Conservation (phyloP, 2,113 vertebrate species). For the Cricetomys ansorgei region DNA sequence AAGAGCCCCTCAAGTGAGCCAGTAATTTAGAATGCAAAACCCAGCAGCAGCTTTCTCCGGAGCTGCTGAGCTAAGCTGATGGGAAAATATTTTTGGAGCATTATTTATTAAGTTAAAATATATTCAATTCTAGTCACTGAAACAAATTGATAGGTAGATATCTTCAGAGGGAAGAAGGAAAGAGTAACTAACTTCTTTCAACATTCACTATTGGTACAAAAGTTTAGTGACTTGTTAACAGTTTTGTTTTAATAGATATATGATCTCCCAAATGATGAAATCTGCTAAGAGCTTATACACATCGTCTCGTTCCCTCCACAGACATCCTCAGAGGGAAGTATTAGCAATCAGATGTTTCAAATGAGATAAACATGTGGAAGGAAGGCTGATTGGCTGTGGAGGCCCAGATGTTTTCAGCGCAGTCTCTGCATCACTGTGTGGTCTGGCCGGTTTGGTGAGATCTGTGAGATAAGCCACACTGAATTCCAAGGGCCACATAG, state of each 20-base stretch:
- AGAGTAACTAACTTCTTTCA: background rate
- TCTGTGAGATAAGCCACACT: background rate
- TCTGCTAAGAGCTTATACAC: background rate
- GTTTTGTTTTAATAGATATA: background rate
- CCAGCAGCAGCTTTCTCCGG: background rate
- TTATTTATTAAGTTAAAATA: constrained; percentile 10
- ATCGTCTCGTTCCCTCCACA: background rate
- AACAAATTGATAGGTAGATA: constrained; percentile 19
- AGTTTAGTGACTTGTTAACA: background rate
- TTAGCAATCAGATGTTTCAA: constrained; percentile 32
- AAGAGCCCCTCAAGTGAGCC: background rate
- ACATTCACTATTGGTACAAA: background rate
- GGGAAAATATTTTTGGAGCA: constrained; percentile 14
- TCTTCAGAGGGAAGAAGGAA: background rate
- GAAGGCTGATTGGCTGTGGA: constrained; percentile 29
- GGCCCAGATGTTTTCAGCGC: background rate
- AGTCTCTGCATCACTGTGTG: too few species aligned
- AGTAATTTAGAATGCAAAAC: background rate
- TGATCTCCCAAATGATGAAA: background rate
- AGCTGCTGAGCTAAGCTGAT: background rate
- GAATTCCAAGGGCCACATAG: background rate
- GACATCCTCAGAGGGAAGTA: background rate
- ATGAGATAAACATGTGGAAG: constrained; percentile 24
- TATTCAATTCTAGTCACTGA: constrained; percentile 9
- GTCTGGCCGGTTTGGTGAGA: background rate